phyloP scores from a whole-genome alignment of 2,797 vertebrate species.

The Pseudochromis fuscus region DNA sequence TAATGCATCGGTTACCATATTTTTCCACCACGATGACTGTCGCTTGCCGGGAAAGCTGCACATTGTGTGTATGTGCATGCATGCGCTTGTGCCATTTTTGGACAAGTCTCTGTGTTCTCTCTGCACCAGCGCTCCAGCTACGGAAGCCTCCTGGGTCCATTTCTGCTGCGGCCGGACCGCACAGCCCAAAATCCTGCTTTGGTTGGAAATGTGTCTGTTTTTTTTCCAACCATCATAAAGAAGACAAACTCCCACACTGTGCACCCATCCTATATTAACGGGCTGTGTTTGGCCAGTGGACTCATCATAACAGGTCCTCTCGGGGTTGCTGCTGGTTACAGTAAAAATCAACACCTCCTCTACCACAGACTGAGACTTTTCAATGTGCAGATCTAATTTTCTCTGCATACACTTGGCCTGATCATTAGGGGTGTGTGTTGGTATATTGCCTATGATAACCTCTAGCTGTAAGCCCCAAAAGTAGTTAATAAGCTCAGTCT shows the following conservation, averaged over 20 bases:
- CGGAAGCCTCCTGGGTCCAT: slow-evolving; percentile 75
- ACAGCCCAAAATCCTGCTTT: slow-evolving; percentile 71
- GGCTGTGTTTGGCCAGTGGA: slow-evolving; percentile 70
- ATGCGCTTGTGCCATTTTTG: slow-evolving; percentile 72
- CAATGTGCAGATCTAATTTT: slow-evolving; percentile 72
- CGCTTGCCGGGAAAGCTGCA: slow-evolving; percentile 77
- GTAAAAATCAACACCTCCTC: slow-evolving; percentile 77
- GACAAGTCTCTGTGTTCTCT: slow-evolving; percentile 76
- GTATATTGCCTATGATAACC: slow-evolving; percentile 17
- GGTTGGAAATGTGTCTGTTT: slow-evolving; percentile 74
- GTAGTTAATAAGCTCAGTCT: slow-evolving; percentile 6
- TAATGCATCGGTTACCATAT: slow-evolving; percentile 74
- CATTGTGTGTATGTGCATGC: slow-evolving; percentile 60
- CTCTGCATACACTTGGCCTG: slow-evolving; percentile 20
- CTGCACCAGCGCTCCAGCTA: slow-evolving; percentile 67
- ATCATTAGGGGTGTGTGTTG: slow-evolving; percentile 49
- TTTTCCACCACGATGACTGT: slow-evolving; percentile 81
- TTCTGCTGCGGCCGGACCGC: slow-evolving; percentile 72
- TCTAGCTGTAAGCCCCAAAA: not conserved
- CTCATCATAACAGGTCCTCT: slow-evolving; percentile 52
- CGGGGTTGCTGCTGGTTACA: slow-evolving; percentile 75
- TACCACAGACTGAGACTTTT: slow-evolving; percentile 70
- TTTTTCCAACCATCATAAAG: slow-evolving; percentile 76
- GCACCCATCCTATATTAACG: slow-evolving; percentile 73
- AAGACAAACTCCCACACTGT: slow-evolving; percentile 74